Percentiles rank a stretch among this genome's conserved stretches.
Conservation (phyloP, 2,888 invertebrate species). For the Lithophane ornitopus region DNA sequence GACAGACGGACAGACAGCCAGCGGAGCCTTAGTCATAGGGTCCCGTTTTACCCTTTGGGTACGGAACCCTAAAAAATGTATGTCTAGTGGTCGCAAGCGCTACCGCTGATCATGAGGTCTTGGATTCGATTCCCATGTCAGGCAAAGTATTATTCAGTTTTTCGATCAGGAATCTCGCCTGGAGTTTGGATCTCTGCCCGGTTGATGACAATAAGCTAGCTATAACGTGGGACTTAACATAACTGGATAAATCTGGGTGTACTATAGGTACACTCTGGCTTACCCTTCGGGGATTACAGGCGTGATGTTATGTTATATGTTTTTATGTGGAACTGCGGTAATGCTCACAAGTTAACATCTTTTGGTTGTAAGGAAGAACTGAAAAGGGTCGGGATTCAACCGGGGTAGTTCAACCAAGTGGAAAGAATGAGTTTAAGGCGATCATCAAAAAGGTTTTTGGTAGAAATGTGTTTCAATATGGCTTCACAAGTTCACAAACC, state of each 20-base stretch:
- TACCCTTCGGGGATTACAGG: background rate
- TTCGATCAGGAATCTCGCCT: background rate
- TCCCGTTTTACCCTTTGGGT: too few relatives aligned
- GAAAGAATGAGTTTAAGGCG: background rate
- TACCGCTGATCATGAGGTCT: background rate
- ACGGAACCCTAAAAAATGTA: too few relatives aligned
- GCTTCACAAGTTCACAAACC: background rate
- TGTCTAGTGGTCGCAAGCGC: background rate
- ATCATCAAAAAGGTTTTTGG: slow-evolving; percentile 33
- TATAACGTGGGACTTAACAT: background rate
- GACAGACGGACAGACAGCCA: too few relatives aligned
- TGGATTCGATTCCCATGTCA: background rate
- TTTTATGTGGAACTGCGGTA: background rate
- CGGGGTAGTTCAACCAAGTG: background rate
- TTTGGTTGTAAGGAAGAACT: background rate
- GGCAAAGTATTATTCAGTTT: background rate
- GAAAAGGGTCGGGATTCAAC: slow-evolving; percentile 12
- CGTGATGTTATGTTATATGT: background rate
- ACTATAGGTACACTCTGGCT: background rate
- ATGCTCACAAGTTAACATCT: background rate
- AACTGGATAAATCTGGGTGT: background rate
- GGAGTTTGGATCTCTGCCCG: background rate
- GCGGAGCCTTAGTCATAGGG: too few relatives aligned
- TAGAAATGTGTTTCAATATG: slow-evolving; percentile 25
- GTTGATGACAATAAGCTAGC: background rate